A percentile compares a stretch with the other conserved stretches of the same genome.
Evolutionary conservation across 2,113 vertebrate genomes (phyloP).

Genomic region (Cheirogaleus medius): DNA sequence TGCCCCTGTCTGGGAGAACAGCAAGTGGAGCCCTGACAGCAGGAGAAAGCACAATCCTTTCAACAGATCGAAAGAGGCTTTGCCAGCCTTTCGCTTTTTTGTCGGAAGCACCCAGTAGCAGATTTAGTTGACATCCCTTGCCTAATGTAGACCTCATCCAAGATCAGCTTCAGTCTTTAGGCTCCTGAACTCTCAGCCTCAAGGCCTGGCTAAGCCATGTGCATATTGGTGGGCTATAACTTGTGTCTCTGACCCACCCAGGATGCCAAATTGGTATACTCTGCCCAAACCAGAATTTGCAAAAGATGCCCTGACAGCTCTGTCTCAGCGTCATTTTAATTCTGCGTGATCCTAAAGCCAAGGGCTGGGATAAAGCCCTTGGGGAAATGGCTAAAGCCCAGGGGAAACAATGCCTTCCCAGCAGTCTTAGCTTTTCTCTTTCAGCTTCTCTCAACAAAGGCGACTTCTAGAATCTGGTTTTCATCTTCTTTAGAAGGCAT

Average conservation of each 20-base stretch:
- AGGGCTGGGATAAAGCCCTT: neutral
- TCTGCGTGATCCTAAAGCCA: neutral
- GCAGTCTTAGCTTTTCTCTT: neutral
- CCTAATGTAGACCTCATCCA: neutral
- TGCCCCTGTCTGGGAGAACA: neutral
- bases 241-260: neutral
- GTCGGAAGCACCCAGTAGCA: neutral
- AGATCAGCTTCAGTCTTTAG: neutral
- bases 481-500: neutral
- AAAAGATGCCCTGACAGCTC: neutral
- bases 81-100: neutral
- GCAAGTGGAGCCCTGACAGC: neutral
- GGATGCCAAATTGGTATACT: neutral
- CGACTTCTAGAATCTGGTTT: neutral
- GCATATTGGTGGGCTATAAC: neutral
- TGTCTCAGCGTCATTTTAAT: neutral
- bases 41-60: neutral
- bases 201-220: neutral
- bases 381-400: too few species aligned
- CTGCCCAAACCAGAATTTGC: neutral
- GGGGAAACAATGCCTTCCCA: neutral
- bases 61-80: neutral
- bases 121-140: neutral
- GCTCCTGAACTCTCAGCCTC: neutral
- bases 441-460: neutral